Conservation (phyloP, 2,113 vertebrate genomes). For the Salminus brasiliensis region DNA sequence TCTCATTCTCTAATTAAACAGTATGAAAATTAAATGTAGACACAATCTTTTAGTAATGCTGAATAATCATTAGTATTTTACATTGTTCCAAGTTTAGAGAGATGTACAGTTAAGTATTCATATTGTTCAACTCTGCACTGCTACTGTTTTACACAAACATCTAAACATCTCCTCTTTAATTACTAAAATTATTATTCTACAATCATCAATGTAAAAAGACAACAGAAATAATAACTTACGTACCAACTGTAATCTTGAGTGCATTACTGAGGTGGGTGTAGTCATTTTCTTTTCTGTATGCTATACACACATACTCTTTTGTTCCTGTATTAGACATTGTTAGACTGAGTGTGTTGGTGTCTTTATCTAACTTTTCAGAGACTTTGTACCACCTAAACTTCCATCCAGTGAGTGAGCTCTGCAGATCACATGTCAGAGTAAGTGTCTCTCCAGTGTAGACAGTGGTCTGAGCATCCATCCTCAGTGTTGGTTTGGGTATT, state of each 20-base stretch:
- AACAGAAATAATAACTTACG: no score
- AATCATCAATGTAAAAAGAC: no score
- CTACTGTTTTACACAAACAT: no score
- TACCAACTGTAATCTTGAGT: neutral
- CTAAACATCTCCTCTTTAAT: no score
- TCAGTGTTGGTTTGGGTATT: neutral
- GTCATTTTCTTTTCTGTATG: neutral
- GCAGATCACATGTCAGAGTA: constrained; percentile 53
- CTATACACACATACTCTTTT: neutral
- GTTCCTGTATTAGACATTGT: constrained; percentile 22
- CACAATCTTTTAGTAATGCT: no score
- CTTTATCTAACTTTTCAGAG: constrained; percentile 11
- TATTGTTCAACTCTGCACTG: no score
- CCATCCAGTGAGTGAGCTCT: constrained; percentile 18
- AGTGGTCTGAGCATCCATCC: neutral
- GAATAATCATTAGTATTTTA: no score
- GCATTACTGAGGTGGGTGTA: neutral
- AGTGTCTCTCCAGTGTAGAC: constrained; percentile 49
- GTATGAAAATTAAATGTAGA: no score
- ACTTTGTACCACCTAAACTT: constrained; percentile 27
- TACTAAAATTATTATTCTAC: no score
- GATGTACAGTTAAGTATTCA: no score
- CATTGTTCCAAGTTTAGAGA: no score
- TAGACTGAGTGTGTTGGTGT: constrained; percentile 1
- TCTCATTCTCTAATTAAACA: no score